Percentiles rank a stretch among this genome's conserved stretches.
phyloP scores from a whole-genome alignment of 2,888 invertebrate genomes.

The Pandemis heparana region DNA sequence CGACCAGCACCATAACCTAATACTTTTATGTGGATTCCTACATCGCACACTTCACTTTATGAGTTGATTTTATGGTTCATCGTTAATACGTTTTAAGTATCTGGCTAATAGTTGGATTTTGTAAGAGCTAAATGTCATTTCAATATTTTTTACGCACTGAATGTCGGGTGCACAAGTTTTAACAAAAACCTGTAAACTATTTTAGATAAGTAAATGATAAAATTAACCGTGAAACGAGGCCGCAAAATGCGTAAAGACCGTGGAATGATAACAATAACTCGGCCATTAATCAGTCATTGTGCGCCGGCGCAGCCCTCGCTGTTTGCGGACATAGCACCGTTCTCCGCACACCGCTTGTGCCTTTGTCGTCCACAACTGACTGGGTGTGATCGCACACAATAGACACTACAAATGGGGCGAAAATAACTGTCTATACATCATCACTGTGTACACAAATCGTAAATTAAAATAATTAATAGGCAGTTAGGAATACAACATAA shows the following conservation, averaged over 20 bases:
- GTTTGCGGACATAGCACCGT: slow-evolving; percentile 77
- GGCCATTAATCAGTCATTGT: slow-evolving; percentile 84
- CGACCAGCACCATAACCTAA: slow-evolving; percentile 50
- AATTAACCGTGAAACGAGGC: slow-evolving; percentile 82
- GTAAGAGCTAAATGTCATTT: slow-evolving; percentile 52
- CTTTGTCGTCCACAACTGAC: slow-evolving; percentile 75
- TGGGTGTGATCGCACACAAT: slow-evolving; percentile 81
- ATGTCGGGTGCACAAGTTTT: neutral
- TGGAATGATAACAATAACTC: slow-evolving; percentile 79
- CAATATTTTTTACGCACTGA: slow-evolving; percentile 39
- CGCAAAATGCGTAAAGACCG: slow-evolving; percentile 80
- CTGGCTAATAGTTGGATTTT: slow-evolving; percentile 63
- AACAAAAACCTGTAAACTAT: slow-evolving; percentile 34
- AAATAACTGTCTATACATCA: slow-evolving; percentile 75
- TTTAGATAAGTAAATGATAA: slow-evolving; percentile 33
- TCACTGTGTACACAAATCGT: slow-evolving; percentile 75
- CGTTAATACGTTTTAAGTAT: slow-evolving; percentile 73
- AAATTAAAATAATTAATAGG: slow-evolving; percentile 60
- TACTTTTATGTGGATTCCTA: slow-evolving; percentile 77
- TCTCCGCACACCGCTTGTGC: slow-evolving; percentile 49
- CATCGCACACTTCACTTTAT: slow-evolving; percentile 76
- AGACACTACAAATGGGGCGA: slow-evolving; percentile 74
- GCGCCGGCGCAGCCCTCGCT: slow-evolving; percentile 67
- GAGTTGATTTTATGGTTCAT: slow-evolving; percentile 67
- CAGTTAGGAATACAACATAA: slow-evolving; percentile 32